Conservation (phyloP, 2,113 vertebrate genomes). For the Podilymbus podiceps region DNA sequence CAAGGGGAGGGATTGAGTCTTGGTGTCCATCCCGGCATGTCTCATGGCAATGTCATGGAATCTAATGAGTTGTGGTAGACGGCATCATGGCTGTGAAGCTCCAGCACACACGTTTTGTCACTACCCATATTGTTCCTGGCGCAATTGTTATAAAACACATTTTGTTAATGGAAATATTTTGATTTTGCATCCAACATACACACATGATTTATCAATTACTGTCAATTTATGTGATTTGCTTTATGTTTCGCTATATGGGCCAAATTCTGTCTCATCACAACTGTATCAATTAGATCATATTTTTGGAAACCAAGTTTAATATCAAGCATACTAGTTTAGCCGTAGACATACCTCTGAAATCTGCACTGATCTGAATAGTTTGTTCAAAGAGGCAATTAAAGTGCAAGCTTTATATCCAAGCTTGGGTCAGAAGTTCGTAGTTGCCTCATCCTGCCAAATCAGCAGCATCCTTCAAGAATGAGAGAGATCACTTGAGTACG, state of each 20-base stretch:
- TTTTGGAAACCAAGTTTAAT: neutral
- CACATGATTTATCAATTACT: neutral
- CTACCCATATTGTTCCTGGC: neutral
- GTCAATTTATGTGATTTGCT: neutral
- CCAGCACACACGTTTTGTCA: neutral
- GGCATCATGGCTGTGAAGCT: neutral
- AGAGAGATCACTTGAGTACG: neutral
- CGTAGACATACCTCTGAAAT: neutral
- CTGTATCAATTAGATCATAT: neutral
- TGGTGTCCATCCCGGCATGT: accelerated
- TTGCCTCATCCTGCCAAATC: neutral
- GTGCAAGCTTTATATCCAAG: neutral
- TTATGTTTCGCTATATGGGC: neutral
- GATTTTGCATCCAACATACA: neutral
- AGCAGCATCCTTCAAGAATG: neutral
- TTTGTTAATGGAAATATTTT: neutral
- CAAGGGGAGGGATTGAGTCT: neutral
- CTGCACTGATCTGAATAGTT: neutral
- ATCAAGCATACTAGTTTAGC: accelerated
- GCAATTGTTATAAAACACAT: neutral
- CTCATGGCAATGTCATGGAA: neutral
- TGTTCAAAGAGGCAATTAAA: neutral
- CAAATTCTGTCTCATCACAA: neutral
- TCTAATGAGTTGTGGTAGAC: neutral
- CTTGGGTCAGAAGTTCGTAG: neutral